Base-by-base conservation (phyloP, 1,140 invertebrate genomes). In the Ips typographus region DNA sequence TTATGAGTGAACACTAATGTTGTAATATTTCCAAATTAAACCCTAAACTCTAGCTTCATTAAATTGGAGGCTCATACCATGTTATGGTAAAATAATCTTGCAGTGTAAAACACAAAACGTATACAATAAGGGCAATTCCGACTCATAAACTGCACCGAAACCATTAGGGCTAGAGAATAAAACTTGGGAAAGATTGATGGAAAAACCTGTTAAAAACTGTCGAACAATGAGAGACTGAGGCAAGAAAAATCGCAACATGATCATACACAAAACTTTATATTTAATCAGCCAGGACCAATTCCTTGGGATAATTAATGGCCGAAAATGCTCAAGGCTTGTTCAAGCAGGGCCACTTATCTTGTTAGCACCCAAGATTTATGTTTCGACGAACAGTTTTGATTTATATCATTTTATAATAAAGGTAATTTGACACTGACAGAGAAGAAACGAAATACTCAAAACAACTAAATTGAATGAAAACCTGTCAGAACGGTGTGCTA, bases 371-470 rank as follows among this genome's bases (percentile, higher is more conserved):
- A 59, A 67, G 65, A 67, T 67, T 67, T 58, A 67, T 67, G 65
- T 59, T 65, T 60, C 56, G 36, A 67, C 56, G 56, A 49, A n/a
- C 43, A 55, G 47, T 57, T 66, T 58, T 59, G 65, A 67, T 67
- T 67, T 67, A 65, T 65, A 67, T 60, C 53, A 59, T 57, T 67
- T 67, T 67, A 67, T 67, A 59, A 55, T 67, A 59, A 55, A 67
- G 7, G 43, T 59, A 67, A 67, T 67, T 67, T 59, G 57, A 59
- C 40, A 67, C 56, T 67, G 65, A 67, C 65, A 59, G 22, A 42
- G 39, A 51, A 67, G 65, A 67, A 67, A 67, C 59, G 56, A 60
- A 67, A 67, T 59, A 59, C 65, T 55, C 56, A 67, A 52, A 67
- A 60, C 40, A 49, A 4, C 40, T 40, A 58, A 59, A 67, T 53